Evolutionary conservation across 1,140 invertebrate genomes (phyloP), one percentile per base, ranked within the genome.

Genomic region (Pissodes strobi): DNA sequence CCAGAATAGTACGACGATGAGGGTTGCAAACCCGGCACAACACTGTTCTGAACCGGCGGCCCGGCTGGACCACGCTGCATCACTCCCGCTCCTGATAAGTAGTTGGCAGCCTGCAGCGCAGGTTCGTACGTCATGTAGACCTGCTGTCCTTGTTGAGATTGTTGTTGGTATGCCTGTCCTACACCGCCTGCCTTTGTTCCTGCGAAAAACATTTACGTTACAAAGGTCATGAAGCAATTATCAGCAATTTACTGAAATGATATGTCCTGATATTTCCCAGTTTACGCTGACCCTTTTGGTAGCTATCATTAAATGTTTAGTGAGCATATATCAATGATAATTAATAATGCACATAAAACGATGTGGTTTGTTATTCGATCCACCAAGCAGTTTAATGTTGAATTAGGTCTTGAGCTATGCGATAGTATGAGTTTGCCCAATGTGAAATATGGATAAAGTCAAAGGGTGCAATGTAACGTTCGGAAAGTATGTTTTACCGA

Each of bases 1-100:
- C 73, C 75, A 22, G 77, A 78, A 72, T 79, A 79, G 53, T 74
- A 79, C 0, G 76, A 78, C 1, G 76, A 77, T 0, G 77, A 78
- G 0, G 76, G 72, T 60, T 78, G 77, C 12, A 77, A 45, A 34
- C 70, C 69, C 4, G 73, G 72, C 9, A 78, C 75, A 2, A 79
- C 77, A 49, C 71, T 78, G 59, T 74, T 79, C 46, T 78, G 76
- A 18, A 74, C 70, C 4, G 72, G 70, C 6, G 71, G 71, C 5
- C 69, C 75, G 1, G 69, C 69, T 1, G 72, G 76, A 21, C 72
- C 75, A 5, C 77, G 60, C 63, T 78, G 77, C 64, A 78, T 72
- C n/a, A 77, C 76, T n/a, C 76, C 74, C 6, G 74, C 71, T 25
- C 67, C 74, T 19, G 64, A 69, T 45, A 79, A 61, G 63, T 79